Evolutionary conservation across 2,113 vertebrate species (phyloP), one percentile per base, ranked within the genome.

Genomic region (Pituophis catenifer): DNA sequence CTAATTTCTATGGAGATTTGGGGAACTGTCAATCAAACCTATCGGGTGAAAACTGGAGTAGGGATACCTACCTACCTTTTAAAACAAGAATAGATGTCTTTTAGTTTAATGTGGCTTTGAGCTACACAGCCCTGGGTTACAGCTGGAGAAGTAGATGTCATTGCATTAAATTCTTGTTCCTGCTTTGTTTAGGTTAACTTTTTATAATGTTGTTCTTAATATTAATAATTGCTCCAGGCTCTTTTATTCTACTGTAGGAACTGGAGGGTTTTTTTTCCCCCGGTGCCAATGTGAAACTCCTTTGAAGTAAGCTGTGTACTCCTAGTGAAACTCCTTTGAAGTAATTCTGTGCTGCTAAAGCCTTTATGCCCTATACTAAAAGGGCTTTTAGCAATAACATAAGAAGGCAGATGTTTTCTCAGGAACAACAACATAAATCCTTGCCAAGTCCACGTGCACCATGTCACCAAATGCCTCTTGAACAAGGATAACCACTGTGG

Each of bases 351-450:
- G 1, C 94, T 92, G 24, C 93, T 81, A 85, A 54, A 95, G 94
- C 93, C 90, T 89, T 92, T 87, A 23, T 92, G 38, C 53, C 94
- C 8, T 70, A 57, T 8, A 88, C 94, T 53, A 95, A 96, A 96
- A 96, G 62, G 92, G 94, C 95, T 96, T 96, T 94, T 91, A 89
- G 90, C 92, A 91, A 91, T 95, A 93, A 96, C 96, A 93, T 17
- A 87, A 89, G 26, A 6, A 58, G 94, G 86, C 96, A 97, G 96
- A 96, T 97, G 96, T 97, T 97, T 97, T 97, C 97, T 97, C 95
- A 89, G 0, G 91, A 95, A 93, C 93, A 93, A n/a, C 13, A 57
- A n/a, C 17, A 54, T 23, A 57, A 94, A 89, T 93, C 58, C 44
- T 8, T 92, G 91, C 94, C 24, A 17, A 88, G 94, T 94, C 92